Percentiles rank a stretch among this genome's conserved stretches.
These are phyloP conservation scores for Hydrophis major DNA, from an alignment of 2,797 vertebrate species.

Conservation along the genomic window DNA sequence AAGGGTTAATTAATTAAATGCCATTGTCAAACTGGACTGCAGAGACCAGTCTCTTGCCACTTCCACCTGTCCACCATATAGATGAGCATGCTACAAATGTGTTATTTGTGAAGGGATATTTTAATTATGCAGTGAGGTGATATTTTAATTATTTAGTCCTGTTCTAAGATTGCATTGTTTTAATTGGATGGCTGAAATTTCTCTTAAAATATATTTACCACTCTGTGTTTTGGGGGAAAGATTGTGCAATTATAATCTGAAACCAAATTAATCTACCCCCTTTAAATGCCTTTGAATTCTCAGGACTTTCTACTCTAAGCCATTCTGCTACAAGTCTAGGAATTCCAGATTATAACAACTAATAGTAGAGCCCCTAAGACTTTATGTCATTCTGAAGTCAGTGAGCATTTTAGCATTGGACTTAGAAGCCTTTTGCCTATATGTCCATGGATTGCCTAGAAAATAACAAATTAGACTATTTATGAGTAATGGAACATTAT, in stretches of 20 bases:
- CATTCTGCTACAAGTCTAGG: not conserved
- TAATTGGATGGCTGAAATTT: not conserved
- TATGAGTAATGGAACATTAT: not conserved
- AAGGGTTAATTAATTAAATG: not conserved
- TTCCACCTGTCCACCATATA: not conserved
- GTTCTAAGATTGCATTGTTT: not conserved
- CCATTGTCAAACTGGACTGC: not conserved
- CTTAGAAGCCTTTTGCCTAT: not conserved
- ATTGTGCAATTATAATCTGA: not conserved
- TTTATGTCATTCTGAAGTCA: not conserved
- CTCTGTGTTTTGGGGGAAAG: not conserved
- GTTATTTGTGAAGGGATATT: not conserved
- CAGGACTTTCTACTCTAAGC: not conserved
- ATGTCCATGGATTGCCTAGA: not conserved
- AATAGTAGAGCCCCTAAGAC: not conserved
- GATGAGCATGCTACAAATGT: not conserved
- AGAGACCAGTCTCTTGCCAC: not conserved
- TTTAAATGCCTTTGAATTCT: constrained; percentile 9
- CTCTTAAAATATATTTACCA: not conserved
- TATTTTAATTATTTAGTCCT: not conserved
- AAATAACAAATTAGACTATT: not conserved
- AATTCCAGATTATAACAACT: not conserved
- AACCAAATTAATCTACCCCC: not conserved
- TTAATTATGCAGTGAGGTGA: not conserved
- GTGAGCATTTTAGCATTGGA: constrained; percentile 6